Evolutionary conservation across 2,888 invertebrate species (phyloP), one percentile per base, ranked within the genome.

Genomic region (Dinocampus coccinellae): DNA sequence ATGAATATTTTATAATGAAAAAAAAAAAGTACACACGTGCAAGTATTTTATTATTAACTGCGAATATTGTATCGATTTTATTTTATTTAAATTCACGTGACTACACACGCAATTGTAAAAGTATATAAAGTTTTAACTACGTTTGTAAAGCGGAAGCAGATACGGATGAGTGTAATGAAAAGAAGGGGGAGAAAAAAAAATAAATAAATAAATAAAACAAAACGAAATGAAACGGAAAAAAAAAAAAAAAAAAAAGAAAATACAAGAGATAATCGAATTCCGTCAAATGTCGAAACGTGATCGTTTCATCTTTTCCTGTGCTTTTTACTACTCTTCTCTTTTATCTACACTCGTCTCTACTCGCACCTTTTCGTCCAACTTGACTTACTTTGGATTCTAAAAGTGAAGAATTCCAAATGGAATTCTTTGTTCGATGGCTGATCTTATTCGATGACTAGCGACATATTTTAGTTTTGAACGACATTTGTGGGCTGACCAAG

Each of bases 401-500:
- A 68, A 61, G 29, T 52, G 9, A 60, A n/a, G 52, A 68, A 68
- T 68, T 60, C 29, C 68, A 16, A 3, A 10, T 60, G 60, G 60
- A 11, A 24, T 62, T n/a, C n/a, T 11, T 33, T 55, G 65, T 55
- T 34, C 36, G 10, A 3, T 13, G 11, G 11, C 34, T 77, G 77
- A 79, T 80, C 78, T 79, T 73, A 70, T 76, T 77, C 78, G 71
- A 76, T 80, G 79, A 79, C 79, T 78, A 70, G 80, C 80, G 78
- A 81, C 81, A 79, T 78, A 78, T 80, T 80, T 78, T 75, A 77
- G 74, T 72, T 73, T 20, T 73, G 73, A 70, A 75, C 74, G 78
- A 78, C 75, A 77, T 80, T 77, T 74, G 66, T 73, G 77, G 77
- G 80, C 79, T 80, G 69, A 71, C 73, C 72, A 78, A 81, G 82